phyloP scores from a whole-genome alignment of 2,113 vertebrate genomes.

The Barbus barbus region DNA sequence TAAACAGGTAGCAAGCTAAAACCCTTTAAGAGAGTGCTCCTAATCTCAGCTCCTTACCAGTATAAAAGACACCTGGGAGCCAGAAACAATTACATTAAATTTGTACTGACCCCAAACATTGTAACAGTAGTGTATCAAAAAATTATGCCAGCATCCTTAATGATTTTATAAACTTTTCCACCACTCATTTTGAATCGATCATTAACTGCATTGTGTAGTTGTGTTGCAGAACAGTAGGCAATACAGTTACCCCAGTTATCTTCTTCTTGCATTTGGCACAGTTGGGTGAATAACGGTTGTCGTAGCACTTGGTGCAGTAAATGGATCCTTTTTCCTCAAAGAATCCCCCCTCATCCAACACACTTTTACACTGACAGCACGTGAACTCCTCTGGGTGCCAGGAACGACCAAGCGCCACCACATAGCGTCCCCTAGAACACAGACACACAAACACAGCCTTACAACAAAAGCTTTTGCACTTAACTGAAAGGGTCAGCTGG shows the following conservation, averaged over 20 bases:
- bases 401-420: conserved; percentile 91
- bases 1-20: no score
- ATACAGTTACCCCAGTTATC: conserved; percentile 88
- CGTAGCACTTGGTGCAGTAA: conserved; percentile 93
- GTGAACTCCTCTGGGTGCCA: conserved; percentile 98
- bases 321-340: conserved; percentile 94
- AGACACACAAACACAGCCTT: conserved; percentile 39
- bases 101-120: no score
- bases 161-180: no score
- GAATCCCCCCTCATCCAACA: conserved; percentile 95
- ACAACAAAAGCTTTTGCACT: conserved; percentile 40
- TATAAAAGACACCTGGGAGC: no score
- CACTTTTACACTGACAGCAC: conserved; percentile 89
- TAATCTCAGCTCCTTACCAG: no score
- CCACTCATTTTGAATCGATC: no score
- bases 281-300: conserved; percentile 88
- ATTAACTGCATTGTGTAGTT: no score
- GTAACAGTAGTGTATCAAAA: no score
- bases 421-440: conserved; percentile 88
- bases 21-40: no score
- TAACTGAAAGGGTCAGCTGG: conserved; percentile 17
- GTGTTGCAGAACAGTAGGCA: neutral
- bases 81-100: no score
- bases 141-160: no score
- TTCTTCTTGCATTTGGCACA: conserved; percentile 98